Evolutionary conservation across 1,140 invertebrate species (phyloP), one percentile per base, ranked within the genome.

Genomic region (Fopius arisanus): DNA sequence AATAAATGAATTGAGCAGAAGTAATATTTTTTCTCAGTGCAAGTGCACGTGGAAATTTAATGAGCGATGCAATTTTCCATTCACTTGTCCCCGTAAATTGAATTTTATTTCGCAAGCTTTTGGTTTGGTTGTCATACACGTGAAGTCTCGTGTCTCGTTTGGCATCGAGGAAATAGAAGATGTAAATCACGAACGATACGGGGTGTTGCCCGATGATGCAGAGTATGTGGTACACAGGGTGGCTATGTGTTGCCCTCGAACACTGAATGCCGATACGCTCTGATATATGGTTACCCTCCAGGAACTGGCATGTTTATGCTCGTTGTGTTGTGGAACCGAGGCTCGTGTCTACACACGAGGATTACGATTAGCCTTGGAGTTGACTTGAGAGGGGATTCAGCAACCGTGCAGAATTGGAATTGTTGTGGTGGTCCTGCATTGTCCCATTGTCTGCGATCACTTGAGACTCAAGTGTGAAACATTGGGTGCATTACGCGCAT

Each of bases 181-280:
- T 68, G 76, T 81, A 81, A 79, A 81, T 81, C 79, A 79, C 41
- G 59, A 75, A 74, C 75, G 78, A 76, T 78, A 78, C 71, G 74
- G 72, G 67, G 67, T 78, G 73, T 77, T 75, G 43, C 51, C 70
- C 73, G 77, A 68, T 78, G 77, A 78, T 75, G 77, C 66, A 59
- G 67, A 43, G 62, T 67, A 73, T 67, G 51, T 67, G 31, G 40
- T 43, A 48, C 23, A 26, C 16, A 40, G 33, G 70, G 19, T 69
- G 71, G 54, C 68, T 73, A 63, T 23, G 63, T 76, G 67, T 69
- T 69, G 12, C 40, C 48, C 72, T 51, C 71, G 66, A 77, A 77
- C 70, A 21, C 65, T 71, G 68, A 43, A 74, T 72, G 72, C 75
- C 75, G 77, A 80, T 78, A 78, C 54, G 29, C 71, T 40, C 28